Conservation (phyloP, 2,797 vertebrate genomes). For the Sebastes hubbsi region DNA sequence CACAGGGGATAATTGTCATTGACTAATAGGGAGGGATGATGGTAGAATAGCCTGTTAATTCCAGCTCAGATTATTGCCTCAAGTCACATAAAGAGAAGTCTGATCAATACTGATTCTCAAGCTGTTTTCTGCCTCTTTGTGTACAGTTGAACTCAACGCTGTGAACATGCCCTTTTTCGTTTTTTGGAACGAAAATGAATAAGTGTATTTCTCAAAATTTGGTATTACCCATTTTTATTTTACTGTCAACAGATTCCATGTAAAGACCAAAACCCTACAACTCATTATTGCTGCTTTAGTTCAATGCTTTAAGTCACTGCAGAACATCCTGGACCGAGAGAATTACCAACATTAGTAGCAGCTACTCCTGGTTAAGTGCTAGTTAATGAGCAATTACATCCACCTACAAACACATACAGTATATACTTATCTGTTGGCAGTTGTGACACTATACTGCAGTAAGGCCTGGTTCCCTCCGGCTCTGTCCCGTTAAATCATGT, state of each 20-base stretch:
- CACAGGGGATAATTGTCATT: slow-evolving; percentile 9
- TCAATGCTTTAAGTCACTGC: not conserved
- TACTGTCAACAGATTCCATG: not conserved
- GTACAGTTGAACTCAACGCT: no score
- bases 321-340: not conserved
- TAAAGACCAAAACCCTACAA: not conserved
- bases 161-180: no score
- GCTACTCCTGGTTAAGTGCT: not conserved
- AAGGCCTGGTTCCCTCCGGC: not conserved
- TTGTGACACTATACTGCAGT: not conserved
- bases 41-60: slow-evolving; percentile 28
- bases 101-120: slow-evolving; percentile 31
- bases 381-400: not conserved
- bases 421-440: not conserved
- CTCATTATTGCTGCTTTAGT: not conserved
- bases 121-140: not conserved
- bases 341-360: not conserved
- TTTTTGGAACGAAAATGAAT: no score
- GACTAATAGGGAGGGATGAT: slow-evolving; percentile 16
- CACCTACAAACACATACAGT: not conserved
- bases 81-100: slow-evolving; percentile 3
- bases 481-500: not conserved
- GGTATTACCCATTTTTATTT: no score
- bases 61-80: slow-evolving; percentile 28
- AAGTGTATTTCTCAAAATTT: no score